Percentiles rank a stretch among this genome's conserved stretches.
phyloP scores from a whole-genome alignment of 2,888 invertebrate species.

The Hirtodrosophila duncani region DNA sequence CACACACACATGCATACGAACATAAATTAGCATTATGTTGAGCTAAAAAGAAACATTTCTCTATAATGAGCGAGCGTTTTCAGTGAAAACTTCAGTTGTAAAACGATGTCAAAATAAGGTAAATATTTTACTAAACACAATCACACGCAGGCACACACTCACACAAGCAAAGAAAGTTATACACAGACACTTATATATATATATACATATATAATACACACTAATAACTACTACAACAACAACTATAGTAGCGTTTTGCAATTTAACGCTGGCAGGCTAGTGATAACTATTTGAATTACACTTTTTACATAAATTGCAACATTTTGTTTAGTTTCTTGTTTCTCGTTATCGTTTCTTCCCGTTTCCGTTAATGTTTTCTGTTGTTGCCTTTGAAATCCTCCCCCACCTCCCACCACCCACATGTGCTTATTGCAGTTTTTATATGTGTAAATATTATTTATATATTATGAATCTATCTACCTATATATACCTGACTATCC shows the following conservation, averaged over 20 bases:
- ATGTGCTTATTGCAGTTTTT: constrained; percentile 58
- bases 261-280: constrained; percentile 56
- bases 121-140: constrained; percentile 55
- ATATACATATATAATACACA: too few relatives aligned
- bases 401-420: constrained; percentile 5
- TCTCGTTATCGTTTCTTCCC: constrained; percentile 25
- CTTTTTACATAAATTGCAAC: constrained; percentile 19
- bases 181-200: not conserved
- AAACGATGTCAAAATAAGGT: constrained; percentile 58
- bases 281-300: constrained; percentile 36
- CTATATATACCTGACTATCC: constrained; percentile 16
- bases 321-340: constrained; percentile 41
- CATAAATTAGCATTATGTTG: constrained; percentile 55
- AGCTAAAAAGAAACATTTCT: constrained; percentile 34
- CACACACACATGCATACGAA: not conserved
- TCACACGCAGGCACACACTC: constrained; percentile 14
- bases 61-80: constrained; percentile 62
- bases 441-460: constrained; percentile 14
- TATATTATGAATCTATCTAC: constrained; percentile 9
- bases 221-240: constrained; percentile 14
- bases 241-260: constrained; percentile 21
- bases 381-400: constrained; percentile 59
- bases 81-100: constrained; percentile 65
- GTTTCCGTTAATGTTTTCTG: constrained; percentile 52
- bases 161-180: constrained; percentile 11